Evolutionary conservation across 1,140 invertebrate genomes (phyloP).

Genomic region (Rhyzopertha dominica): DNA sequence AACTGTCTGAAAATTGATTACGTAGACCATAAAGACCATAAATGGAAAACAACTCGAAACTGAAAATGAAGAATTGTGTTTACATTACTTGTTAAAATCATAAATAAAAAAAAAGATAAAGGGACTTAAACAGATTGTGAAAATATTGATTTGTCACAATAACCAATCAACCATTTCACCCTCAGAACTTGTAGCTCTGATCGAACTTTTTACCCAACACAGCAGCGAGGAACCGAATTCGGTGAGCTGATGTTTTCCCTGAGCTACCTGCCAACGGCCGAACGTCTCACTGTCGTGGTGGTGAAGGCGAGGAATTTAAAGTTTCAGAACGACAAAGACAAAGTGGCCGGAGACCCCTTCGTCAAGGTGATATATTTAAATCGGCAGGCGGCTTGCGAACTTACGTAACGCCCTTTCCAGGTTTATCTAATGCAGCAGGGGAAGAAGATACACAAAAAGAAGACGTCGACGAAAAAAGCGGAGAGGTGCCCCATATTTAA

Average conservation of each 20-base stretch:
- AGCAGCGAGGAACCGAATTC: conserved; percentile 48
- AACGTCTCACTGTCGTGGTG: conserved; percentile 73
- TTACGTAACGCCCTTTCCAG: conserved; percentile 44
- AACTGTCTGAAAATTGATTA: too few relatives aligned
- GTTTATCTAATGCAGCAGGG: conserved; percentile 71
- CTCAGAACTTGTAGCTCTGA: too few relatives aligned
- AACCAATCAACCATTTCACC: too few relatives aligned
- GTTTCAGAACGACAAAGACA: conserved; percentile 43
- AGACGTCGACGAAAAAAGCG: conserved; percentile 63
- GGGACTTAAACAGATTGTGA: too few relatives aligned
- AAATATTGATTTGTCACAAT: too few relatives aligned
- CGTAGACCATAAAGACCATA: too few relatives aligned
- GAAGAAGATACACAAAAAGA: conserved; percentile 73
- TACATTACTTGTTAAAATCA: too few relatives aligned
- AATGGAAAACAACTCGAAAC: too few relatives aligned
- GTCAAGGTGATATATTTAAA: conserved; percentile 48
- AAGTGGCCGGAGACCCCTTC: conserved; percentile 49
- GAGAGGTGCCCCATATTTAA: conserved; percentile 73
- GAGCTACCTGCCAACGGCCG: conserved; percentile 72
- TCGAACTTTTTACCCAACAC: too few relatives aligned
- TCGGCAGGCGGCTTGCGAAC: too few relatives aligned
- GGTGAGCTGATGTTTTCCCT: conserved; percentile 81
- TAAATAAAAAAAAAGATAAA: too few relatives aligned
- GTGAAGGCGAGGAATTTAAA: conserved; percentile 74
- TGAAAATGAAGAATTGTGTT: too few relatives aligned